phyloP scores from a whole-genome alignment of 2,113 vertebrate genomes.

The Chelonoidis abingdonii region DNA sequence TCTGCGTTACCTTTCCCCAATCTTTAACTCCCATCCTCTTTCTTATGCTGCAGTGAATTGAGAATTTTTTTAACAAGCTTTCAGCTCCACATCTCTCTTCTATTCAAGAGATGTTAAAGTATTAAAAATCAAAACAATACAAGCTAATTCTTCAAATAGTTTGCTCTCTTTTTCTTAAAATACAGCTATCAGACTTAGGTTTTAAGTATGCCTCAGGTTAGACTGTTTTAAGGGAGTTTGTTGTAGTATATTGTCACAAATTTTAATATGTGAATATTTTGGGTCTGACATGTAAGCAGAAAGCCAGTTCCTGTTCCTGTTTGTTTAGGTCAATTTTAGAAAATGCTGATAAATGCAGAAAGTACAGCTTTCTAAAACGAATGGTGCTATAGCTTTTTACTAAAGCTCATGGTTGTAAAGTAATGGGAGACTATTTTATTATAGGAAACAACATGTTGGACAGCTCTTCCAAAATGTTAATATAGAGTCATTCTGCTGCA shows the following conservation, averaged over 20 bases:
- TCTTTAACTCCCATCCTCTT: neutral
- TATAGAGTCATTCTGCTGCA: neutral
- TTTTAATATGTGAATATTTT: neutral
- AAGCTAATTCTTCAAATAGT: neutral
- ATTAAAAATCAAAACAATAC: neutral
- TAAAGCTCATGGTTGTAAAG: neutral
- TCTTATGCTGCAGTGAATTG: neutral
- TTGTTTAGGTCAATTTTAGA: neutral
- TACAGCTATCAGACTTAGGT: neutral
- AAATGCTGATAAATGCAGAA: neutral
- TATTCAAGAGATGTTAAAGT: too few species aligned
- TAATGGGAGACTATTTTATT: neutral
- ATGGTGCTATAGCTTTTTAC: neutral
- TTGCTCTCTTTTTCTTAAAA: too few species aligned
- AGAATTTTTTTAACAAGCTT: too few species aligned
- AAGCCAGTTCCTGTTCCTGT: neutral
- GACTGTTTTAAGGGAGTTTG: neutral
- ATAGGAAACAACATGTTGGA: neutral
- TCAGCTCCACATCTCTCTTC: too few species aligned
- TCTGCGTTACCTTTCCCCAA: neutral
- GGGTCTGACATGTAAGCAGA: neutral
- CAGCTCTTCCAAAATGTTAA: neutral
- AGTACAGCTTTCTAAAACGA: neutral
- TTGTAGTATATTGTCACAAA: neutral
- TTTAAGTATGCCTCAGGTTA: neutral